These are phyloP conservation scores for Acrocephalus scirpaceus DNA, from an alignment of 2,797 vertebrate species.

Conservation along the genomic window DNA sequence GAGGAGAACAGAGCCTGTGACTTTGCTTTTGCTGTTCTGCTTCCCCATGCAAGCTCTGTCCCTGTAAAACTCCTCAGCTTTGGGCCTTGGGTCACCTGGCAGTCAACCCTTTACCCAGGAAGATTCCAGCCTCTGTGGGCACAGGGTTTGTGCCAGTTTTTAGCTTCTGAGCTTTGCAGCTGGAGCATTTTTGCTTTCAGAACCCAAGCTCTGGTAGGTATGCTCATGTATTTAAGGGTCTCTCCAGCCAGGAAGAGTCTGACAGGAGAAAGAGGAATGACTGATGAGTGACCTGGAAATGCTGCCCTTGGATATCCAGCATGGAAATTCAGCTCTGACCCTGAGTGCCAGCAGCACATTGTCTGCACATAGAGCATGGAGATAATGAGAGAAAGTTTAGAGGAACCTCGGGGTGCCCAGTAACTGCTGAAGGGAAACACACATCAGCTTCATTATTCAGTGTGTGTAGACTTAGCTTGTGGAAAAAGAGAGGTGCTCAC, in stretches of 20 bases:
- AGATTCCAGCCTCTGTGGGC: background rate
- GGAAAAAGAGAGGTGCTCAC: background rate
- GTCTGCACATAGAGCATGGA: accelerated
- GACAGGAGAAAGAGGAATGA: background rate
- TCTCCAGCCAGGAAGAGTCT: background rate
- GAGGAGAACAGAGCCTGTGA: background rate
- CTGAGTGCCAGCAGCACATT: background rate
- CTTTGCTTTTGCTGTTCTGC: background rate
- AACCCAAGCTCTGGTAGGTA: background rate
- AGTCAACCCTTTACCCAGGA: background rate
- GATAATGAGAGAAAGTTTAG: background rate
- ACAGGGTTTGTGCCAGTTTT: background rate
- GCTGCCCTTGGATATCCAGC: background rate
- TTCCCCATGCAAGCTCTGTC: background rate
- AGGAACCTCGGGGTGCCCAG: background rate
- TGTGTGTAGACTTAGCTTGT: background rate
- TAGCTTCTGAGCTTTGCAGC: background rate
- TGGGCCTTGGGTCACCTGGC: background rate
- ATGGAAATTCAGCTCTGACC: background rate
- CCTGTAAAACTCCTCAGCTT: background rate
- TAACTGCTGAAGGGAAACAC: background rate
- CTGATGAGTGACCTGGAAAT: background rate
- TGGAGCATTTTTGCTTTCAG: background rate
- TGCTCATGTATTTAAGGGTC: too few relatives aligned
- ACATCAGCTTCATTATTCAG: background rate